Base-by-base conservation (phyloP, 35 echinoderm and acorn worm genomes). In the Ptychodera flava region DNA sequence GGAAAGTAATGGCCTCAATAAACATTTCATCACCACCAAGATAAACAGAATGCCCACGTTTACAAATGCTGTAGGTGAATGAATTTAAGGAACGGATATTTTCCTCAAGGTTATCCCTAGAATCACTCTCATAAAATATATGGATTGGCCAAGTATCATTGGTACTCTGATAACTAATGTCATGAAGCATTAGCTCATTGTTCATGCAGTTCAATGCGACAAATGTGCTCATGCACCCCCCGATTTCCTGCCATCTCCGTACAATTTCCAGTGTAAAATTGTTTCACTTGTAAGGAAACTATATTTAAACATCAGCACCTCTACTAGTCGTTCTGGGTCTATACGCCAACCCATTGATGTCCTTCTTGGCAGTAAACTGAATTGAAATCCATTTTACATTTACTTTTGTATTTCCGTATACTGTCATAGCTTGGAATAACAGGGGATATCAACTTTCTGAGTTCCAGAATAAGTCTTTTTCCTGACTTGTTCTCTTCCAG, bases 51-150 rank as follows among this genome's bases (percentile, higher is more conserved):
- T 88, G 35, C 0, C 77, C 77, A 0, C 16, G 35, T 10, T 37
- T 37, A 22, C 27, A n/a, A 64, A 89, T 75, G 1, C 28, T 31
- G 34, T 89, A 38, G 0, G 83, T n/a, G 78, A 78, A 89, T 45
- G 79, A 82, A 28, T 81, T 32, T 31, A 79, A 80, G 36, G 22
- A 82, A 14, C 79, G 79, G 16, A 82, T 35, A 83, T 82, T 89
- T 89, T 89, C 88, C 36, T 89, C 88, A 1, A 89, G 33, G 33
- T 89, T 89, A 37, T 89, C 88, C 29, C 88, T 36, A 64, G 38
- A 84, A 31, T 89, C 88, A 34, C 81, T 81, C 34, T 89, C 88
- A 89, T 84, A 89, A 36, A 89, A 89, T n/a, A 83, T 53, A 31
- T 37, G 33, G 29, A 89, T 31, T 38, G 81, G 81, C 31, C 52